Conservation (phyloP, 2,888 invertebrate species). For the Dorcus hopei region DNA sequence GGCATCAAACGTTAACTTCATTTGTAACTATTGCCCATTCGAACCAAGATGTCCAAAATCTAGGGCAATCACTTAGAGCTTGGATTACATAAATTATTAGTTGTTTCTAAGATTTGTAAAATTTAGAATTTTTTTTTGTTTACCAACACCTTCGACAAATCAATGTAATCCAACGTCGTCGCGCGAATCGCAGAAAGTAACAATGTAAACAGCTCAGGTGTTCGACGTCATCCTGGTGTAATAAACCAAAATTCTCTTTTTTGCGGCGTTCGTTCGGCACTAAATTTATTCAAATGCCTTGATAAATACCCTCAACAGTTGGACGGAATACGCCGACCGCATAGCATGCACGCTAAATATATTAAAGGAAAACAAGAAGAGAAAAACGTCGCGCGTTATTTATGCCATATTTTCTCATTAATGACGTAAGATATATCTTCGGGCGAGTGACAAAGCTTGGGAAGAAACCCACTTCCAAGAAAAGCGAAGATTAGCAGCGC, state of each 20-base stretch:
- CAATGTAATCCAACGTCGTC: too few species aligned
- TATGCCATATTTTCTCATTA: slow-evolving; percentile 35
- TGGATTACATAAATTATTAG: too few species aligned
- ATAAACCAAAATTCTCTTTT: slow-evolving; percentile 21
- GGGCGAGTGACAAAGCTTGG: slow-evolving; percentile 34
- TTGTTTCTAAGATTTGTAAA: too few species aligned
- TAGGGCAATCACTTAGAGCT: too few species aligned
- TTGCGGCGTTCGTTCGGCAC: slow-evolving; percentile 14
- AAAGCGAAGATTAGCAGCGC: slow-evolving; percentile 30
- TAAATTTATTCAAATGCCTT: slow-evolving; percentile 23
- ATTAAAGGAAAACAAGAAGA: slow-evolving; percentile 10
- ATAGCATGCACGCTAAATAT: slow-evolving; percentile 15
- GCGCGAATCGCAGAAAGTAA: slow-evolving; percentile 1
- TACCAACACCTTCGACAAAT: too few species aligned
- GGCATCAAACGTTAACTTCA: too few species aligned
- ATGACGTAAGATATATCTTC: slow-evolving; percentile 32
- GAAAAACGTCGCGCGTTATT: slow-evolving; percentile 25
- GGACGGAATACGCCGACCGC: slow-evolving; percentile 11
- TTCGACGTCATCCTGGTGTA: slow-evolving; percentile 10
- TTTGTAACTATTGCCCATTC: too few species aligned
- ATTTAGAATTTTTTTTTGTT: too few species aligned
- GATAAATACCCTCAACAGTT: slow-evolving; percentile 16
- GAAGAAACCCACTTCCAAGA: slow-evolving; percentile 25
- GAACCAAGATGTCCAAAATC: too few species aligned
- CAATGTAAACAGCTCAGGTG: slow-evolving; percentile 8